Evolutionary conservation across 2,888 invertebrate species (phyloP).

Genomic region (Oscheius sp.): DNA sequence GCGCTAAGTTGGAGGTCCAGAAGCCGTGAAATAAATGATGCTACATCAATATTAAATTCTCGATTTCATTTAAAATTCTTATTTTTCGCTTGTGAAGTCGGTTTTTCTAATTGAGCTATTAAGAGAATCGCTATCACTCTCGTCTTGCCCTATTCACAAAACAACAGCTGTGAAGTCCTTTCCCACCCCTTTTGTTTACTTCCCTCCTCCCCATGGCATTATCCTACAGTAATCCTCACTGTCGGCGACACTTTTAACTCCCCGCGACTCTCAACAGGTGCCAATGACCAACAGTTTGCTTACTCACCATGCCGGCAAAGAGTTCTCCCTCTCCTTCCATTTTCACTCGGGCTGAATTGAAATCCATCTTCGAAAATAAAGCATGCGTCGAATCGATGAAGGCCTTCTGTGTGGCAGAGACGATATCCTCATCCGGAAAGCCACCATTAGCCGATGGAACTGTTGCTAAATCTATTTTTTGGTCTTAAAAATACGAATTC

Average conservation of each 20-base stretch:
- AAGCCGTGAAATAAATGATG: no score
- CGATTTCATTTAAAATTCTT: no score
- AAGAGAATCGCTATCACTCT: no score
- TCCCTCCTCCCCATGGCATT: conserved; percentile 5
- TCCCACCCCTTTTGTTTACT: background rate
- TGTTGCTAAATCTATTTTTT: conserved; percentile 16
- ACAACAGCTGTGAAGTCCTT: no score
- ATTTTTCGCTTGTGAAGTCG: no score
- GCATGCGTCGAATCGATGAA: background rate
- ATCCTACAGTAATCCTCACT: conserved; percentile 15
- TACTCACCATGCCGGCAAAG: background rate
- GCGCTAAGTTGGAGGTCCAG: no score
- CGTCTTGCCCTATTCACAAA: no score
- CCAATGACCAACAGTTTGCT: background rate
- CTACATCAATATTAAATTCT: no score
- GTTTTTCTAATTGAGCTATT: no score
- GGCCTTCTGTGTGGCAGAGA: background rate
- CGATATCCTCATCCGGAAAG: conserved; percentile 4
- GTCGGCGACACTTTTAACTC: conserved; percentile 3
- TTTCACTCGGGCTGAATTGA: background rate
- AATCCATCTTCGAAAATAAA: background rate
- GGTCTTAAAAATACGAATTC: background rate
- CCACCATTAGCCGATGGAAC: conserved; percentile 21
- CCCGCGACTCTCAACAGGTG: no score
- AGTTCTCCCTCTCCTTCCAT: conserved; percentile 15